Evolutionary conservation across 64 coral and sea anemone species (phyloP).

Genomic region (Astreopora myriophthalma): DNA sequence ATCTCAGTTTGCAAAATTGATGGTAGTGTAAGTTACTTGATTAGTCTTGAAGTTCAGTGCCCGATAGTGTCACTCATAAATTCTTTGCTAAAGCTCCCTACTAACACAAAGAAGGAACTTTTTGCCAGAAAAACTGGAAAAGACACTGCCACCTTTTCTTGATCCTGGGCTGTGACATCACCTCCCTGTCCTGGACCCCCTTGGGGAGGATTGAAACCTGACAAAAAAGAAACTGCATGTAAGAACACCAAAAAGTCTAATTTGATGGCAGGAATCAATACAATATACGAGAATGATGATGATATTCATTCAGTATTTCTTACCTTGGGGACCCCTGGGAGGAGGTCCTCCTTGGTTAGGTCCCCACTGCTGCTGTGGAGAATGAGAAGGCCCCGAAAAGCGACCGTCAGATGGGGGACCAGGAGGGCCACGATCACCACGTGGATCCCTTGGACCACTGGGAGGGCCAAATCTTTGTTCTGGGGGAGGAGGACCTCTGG

Average conservation of each 20-base stretch:
- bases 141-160: slow-evolving; percentile 81
- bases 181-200: slow-evolving; percentile 47
- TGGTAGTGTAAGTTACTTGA: too few species aligned
- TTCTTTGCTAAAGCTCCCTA: too few species aligned
- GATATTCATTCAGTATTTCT: neutral
- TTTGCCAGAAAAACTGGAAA: too few species aligned
- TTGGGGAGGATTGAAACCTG: slow-evolving; percentile 42
- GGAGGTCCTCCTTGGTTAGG: slow-evolving; percentile 79
- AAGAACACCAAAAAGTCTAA: neutral
- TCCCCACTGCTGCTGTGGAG: slow-evolving; percentile 87
- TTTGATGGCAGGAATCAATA: neutral
- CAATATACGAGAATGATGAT: neutral
- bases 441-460: slow-evolving; percentile 60
- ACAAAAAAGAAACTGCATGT: neutral
- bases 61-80: too few species aligned
- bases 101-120: too few species aligned
- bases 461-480: slow-evolving; percentile 61
- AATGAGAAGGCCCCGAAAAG: slow-evolving; percentile 67
- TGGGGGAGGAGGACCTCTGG: slow-evolving; percentile 53
- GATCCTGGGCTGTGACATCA: slow-evolving; percentile 88
- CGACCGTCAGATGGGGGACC: slow-evolving; percentile 17
- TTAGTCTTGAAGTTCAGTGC: too few species aligned
- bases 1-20: too few species aligned
- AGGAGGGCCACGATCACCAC: slow-evolving; percentile 46
- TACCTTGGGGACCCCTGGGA: slow-evolving; percentile 61